phyloP scores from a whole-genome alignment of 2,797 vertebrate genomes.

The Champsocephalus esox region DNA sequence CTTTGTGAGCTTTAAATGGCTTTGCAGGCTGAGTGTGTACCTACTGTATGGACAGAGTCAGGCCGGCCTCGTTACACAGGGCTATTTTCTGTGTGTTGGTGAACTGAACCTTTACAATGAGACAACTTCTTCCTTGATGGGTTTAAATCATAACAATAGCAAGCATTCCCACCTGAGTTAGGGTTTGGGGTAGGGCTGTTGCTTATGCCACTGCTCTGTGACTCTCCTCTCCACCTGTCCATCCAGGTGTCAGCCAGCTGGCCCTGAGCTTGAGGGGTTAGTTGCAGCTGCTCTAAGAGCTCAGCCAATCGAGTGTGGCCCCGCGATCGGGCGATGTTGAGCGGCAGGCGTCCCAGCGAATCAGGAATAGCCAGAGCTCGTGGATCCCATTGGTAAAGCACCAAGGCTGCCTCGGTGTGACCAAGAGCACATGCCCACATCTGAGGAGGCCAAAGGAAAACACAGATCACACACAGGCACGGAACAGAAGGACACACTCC shows the following conservation, averaged over 20 bases:
- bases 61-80: not conserved
- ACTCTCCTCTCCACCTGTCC: constrained; percentile 90
- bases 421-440: constrained; percentile 99
- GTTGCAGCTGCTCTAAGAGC: constrained; percentile 94
- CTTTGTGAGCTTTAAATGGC: not conserved
- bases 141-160: constrained; percentile 5
- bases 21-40: not conserved
- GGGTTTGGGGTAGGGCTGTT: constrained; percentile 84
- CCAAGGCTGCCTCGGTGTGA: constrained; percentile 93
- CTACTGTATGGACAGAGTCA: not conserved
- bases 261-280: constrained; percentile 88
- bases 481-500: constrained; percentile 15
- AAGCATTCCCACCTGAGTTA: constrained; percentile 85
- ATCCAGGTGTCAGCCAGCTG: constrained; percentile 88
- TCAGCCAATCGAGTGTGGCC: constrained; percentile 96
- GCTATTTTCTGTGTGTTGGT: not conserved
- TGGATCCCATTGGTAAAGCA: constrained; percentile 97
- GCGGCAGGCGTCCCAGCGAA: constrained; percentile 93
- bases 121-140: not conserved
- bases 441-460: constrained; percentile 72
- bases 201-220: constrained; percentile 86
- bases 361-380: constrained; percentile 96
- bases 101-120: not conserved
- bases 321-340: constrained; percentile 94
- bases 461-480: constrained; percentile 22